phyloP scores from a whole-genome alignment of 2,888 invertebrate genomes.

The Abrostola triplasia region DNA sequence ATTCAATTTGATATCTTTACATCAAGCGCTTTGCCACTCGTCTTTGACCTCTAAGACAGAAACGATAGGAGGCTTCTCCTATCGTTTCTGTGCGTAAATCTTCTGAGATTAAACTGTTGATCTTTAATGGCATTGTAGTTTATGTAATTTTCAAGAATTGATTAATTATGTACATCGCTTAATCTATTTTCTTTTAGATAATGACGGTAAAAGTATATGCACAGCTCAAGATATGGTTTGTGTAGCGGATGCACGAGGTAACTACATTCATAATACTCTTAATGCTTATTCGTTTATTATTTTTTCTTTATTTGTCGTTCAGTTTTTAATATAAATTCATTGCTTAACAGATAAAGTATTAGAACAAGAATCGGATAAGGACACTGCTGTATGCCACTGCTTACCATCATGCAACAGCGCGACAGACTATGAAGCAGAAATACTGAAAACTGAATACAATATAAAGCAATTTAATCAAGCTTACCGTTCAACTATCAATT shows the following conservation, averaged over 20 bases:
- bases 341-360: slow-evolving; percentile 41
- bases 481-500: too few relatives aligned
- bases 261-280: background rate
- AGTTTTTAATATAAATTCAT: slow-evolving; percentile 4
- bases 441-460: slow-evolving; percentile 89
- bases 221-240: background rate
- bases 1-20: too few relatives aligned
- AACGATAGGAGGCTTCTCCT: too few relatives aligned
- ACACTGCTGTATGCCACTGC: slow-evolving; percentile 50
- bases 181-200: slow-evolving; percentile 28
- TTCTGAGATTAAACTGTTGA: too few relatives aligned
- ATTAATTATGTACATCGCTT: background rate
- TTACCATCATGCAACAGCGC: slow-evolving; percentile 83
- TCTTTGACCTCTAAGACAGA: too few relatives aligned
- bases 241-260: slow-evolving; percentile 25
- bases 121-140: too few relatives aligned
- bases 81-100: too few relatives aligned
- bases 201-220: slow-evolving; percentile 25
- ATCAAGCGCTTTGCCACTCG: too few relatives aligned
- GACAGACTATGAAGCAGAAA: slow-evolving; percentile 90
- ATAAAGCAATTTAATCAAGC: slow-evolving; percentile 10
- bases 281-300: background rate
- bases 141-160: background rate
- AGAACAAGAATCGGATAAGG: slow-evolving; percentile 15
- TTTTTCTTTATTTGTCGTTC: too few relatives aligned